phyloP scores from a whole-genome alignment of 2,113 vertebrate genomes.

The Aphelocoma coerulescens region DNA sequence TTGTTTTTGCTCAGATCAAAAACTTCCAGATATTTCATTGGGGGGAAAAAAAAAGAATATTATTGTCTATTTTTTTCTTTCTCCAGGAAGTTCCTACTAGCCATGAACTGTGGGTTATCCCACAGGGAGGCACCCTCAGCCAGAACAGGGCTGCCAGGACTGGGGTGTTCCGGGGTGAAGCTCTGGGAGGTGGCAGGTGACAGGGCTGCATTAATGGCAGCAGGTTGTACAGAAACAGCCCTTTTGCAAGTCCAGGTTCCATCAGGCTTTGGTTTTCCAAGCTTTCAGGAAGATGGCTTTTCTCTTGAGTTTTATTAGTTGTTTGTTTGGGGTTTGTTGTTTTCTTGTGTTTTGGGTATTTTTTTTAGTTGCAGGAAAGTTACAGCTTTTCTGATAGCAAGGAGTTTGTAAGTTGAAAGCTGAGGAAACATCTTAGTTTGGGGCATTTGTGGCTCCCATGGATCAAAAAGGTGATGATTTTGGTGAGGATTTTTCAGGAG shows the following conservation, averaged over 20 bases:
- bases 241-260: not conserved
- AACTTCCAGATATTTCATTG: not conserved
- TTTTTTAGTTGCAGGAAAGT: not conserved
- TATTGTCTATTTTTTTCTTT: not conserved
- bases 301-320: not conserved
- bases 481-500: not conserved
- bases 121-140: not conserved
- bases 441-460: not conserved
- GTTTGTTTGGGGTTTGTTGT: not conserved
- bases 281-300: not conserved
- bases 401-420: not conserved
- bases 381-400: not conserved
- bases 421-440: not conserved
- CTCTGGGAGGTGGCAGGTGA: not conserved
- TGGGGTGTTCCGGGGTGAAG: not conserved
- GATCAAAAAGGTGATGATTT: not conserved
- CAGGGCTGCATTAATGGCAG: not conserved
- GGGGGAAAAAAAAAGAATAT: fast-evolving
- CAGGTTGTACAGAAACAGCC: not conserved
- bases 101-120: not conserved
- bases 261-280: not conserved
- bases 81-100: not conserved
- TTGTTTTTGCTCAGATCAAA: not conserved
- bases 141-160: not conserved
- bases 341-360: not conserved